Percentiles rank a stretch among this genome's conserved stretches.
These are phyloP conservation scores for Brienomyrus brachyistius DNA, from an alignment of 2,113 vertebrate genomes.

Conservation along the genomic window DNA sequence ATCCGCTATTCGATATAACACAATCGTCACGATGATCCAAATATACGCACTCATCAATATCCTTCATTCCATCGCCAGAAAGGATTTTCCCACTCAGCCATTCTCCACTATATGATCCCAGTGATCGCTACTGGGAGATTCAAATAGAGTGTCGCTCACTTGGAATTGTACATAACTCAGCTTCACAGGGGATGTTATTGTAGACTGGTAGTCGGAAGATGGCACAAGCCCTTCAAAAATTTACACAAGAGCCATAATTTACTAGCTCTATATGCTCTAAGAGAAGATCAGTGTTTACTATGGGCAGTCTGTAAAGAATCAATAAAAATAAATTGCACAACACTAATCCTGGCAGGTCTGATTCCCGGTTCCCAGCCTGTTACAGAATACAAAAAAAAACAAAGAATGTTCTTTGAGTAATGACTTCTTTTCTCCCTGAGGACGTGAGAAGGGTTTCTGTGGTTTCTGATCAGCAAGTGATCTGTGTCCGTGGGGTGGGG, in stretches of 20 bases:
- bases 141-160: neutral
- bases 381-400: neutral
- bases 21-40: neutral
- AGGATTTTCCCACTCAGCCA: neutral
- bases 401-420: neutral
- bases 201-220: neutral
- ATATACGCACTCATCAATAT: neutral
- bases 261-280: neutral
- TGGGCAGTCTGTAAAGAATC: neutral
- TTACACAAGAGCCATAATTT: neutral
- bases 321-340: neutral
- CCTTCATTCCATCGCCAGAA: neutral
- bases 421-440: neutral
- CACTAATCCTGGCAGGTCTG: neutral
- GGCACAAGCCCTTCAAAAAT: neutral
- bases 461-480: conserved; percentile 7
- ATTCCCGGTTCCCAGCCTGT: neutral
- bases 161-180: neutral
- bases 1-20: neutral
- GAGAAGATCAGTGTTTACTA: neutral
- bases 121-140: neutral
- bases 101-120: neutral
- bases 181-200: neutral
- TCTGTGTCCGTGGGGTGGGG: neutral
- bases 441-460: neutral